phyloP scores from a whole-genome alignment of 2,797 vertebrate genomes.

The Gymnothorax javanicus region DNA sequence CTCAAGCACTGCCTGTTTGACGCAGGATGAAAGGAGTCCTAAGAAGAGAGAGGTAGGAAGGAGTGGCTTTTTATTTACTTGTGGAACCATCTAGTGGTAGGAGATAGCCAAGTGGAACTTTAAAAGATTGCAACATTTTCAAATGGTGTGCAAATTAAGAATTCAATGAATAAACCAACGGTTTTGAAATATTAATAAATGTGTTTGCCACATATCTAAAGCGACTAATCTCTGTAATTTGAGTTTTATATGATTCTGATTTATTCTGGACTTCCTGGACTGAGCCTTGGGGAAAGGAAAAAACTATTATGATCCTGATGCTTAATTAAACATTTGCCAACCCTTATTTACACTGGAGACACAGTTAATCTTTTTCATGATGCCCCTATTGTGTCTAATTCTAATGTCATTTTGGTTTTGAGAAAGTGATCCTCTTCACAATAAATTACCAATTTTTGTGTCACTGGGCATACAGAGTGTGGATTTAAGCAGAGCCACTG shows the following conservation, averaged over 20 bases:
- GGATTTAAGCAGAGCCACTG: too few relatives aligned
- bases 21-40: too few relatives aligned
- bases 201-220: background rate
- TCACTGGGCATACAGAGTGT: too few relatives aligned
- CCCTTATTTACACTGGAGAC: background rate
- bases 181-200: background rate
- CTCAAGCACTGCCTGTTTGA: too few relatives aligned
- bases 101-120: too few relatives aligned
- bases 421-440: too few relatives aligned
- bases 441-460: too few relatives aligned
- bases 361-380: background rate
- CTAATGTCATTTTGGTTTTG: background rate
- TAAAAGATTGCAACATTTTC: background rate
- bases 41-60: too few relatives aligned
- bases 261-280: background rate
- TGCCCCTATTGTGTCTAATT: background rate
- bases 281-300: background rate
- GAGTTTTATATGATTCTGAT: background rate
- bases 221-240: too few relatives aligned
- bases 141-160: background rate
- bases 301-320: background rate
- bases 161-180: background rate
- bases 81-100: too few relatives aligned
- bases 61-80: too few relatives aligned
- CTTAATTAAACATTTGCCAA: conserved; percentile 17